A percentile compares a stretch with the other conserved stretches of the same genome.
phyloP scores from a whole-genome alignment of 2,797 vertebrate genomes.

The Diplodus puntazzo region DNA sequence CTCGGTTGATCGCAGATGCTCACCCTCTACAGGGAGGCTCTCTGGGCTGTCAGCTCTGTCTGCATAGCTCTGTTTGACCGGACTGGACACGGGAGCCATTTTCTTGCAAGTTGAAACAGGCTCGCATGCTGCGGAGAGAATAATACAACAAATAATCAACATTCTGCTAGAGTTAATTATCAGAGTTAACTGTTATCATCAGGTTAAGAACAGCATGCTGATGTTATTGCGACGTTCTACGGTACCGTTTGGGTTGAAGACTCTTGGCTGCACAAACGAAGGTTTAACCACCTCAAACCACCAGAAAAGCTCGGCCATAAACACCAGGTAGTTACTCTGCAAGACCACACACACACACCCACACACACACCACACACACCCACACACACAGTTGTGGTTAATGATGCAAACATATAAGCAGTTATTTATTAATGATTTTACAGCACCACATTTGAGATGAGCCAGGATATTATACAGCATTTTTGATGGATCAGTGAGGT shows the following conservation, averaged over 20 bases:
- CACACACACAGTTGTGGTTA: slow-evolving; percentile 32
- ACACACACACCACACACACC: slow-evolving; percentile 19
- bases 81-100: slow-evolving; percentile 85
- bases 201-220: neutral
- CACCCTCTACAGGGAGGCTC: slow-evolving; percentile 80
- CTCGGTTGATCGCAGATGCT: neutral
- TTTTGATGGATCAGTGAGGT: slow-evolving; percentile 60
- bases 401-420: slow-evolving; percentile 5
- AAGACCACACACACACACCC: slow-evolving; percentile 51
- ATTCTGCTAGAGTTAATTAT: neutral
- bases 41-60: slow-evolving; percentile 85
- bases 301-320: slow-evolving; percentile 99
- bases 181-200: neutral
- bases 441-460: slow-evolving; percentile 10
- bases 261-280: slow-evolving; percentile 93
- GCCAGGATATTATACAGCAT: slow-evolving; percentile 3
- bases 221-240: slow-evolving; percentile 10
- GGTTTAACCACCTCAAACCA: slow-evolving; percentile 99
- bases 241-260: slow-evolving; percentile 85
- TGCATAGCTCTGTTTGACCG: slow-evolving; percentile 86
- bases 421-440: slow-evolving; percentile 6
- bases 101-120: slow-evolving; percentile 77
- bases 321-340: slow-evolving; percentile 98
- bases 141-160: neutral
- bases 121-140: slow-evolving; percentile 81